Conservation (phyloP, 2,113 vertebrate species). For the Meleagris gallopavo region DNA sequence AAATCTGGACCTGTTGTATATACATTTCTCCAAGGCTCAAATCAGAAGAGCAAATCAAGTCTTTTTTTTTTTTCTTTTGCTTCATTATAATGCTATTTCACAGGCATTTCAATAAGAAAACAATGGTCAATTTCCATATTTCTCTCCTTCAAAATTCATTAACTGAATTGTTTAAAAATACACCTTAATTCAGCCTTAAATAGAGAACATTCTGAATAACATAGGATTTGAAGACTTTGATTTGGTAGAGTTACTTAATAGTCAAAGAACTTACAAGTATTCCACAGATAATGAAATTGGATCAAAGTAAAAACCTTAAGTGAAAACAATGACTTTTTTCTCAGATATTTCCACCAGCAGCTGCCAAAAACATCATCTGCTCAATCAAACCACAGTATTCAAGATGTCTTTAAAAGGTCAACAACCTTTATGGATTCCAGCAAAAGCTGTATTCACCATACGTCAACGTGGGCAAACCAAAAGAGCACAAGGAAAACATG, state of each 20-base stretch:
- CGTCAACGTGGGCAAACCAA: not conserved
- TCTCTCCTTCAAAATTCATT: not conserved
- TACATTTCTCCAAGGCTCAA: not conserved
- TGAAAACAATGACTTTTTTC: not conserved
- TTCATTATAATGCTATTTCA: not conserved
- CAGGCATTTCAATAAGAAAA: not conserved
- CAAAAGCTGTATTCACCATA: not conserved
- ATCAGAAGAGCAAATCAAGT: not conserved
- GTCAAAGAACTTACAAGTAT: not conserved
- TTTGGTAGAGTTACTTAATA: not conserved
- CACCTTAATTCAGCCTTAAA: not conserved
- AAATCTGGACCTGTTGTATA: not conserved
- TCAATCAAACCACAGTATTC: not conserved
- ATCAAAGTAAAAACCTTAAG: not conserved
- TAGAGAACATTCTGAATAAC: not conserved
- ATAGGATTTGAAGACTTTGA: not conserved
- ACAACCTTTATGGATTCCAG: not conserved
- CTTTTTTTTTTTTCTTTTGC: not conserved
- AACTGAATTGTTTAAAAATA: not conserved
- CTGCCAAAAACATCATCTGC: not conserved
- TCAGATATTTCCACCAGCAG: not conserved
- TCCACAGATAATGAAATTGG: not conserved
- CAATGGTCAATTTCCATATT: not conserved
- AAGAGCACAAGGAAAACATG: not conserved
- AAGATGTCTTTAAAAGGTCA: not conserved